These are phyloP conservation scores for Aldabrachelys gigantea DNA, from an alignment of 2,113 vertebrate species.

Conservation along the genomic window DNA sequence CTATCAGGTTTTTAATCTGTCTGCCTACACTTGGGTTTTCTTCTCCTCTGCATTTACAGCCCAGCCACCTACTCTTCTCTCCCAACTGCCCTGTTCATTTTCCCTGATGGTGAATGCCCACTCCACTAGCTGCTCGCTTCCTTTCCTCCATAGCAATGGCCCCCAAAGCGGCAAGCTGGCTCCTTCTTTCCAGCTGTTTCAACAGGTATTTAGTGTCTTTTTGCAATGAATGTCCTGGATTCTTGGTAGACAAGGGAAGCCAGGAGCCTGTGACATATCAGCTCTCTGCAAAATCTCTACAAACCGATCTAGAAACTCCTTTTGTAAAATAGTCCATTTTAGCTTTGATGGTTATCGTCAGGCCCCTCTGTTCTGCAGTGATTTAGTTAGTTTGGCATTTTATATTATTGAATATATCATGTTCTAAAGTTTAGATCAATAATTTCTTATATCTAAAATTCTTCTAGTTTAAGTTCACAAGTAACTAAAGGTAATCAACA, in stretches of 20 bases:
- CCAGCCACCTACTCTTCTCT: background rate
- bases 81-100: fast-evolving
- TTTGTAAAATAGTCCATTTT: background rate
- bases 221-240: background rate
- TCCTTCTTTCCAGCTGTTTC: background rate
- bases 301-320: background rate
- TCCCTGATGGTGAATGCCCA: background rate
- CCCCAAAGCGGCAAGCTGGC: background rate
- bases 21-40: background rate
- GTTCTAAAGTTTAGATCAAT: background rate
- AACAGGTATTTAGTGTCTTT: background rate
- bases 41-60: background rate
- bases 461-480: background rate
- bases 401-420: background rate
- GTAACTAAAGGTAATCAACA: background rate
- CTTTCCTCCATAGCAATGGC: background rate
- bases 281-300: background rate
- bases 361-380: background rate
- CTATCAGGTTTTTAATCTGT: background rate
- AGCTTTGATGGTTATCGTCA: background rate
- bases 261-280: background rate
- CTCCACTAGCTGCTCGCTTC: background rate
- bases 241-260: background rate
- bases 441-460: background rate
- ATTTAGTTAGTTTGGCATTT: background rate